Evolutionary conservation across 37 sponge, comb jelly and placozoan species (phyloP).

Genomic region (Aphrocallistes beatrix): DNA sequence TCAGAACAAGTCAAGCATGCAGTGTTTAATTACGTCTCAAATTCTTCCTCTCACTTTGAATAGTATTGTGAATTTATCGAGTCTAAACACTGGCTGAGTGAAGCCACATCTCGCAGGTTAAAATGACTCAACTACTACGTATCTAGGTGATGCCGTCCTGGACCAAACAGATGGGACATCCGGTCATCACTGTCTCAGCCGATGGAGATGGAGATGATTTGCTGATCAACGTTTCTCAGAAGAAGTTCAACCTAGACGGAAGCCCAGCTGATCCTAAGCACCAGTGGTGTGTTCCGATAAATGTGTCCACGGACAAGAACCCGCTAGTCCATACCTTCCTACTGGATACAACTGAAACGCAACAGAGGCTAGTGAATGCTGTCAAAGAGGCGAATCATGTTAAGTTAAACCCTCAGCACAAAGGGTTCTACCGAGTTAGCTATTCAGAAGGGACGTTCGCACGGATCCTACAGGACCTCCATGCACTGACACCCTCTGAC

Average conservation of each 20-base stretch:
- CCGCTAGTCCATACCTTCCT: not conserved
- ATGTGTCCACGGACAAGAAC: not conserved
- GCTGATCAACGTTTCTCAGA: not conserved
- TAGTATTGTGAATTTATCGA: too few species aligned
- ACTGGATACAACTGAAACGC: not conserved
- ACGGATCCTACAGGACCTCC: conserved; percentile 44
- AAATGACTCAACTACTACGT: too few species aligned
- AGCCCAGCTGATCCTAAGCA: not conserved
- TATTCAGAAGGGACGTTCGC: conserved; percentile 62
- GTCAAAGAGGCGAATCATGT: conserved; percentile 14
- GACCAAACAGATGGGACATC: conserved; percentile 91
- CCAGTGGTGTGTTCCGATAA: not conserved
- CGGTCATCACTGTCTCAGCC: conserved; percentile 57
- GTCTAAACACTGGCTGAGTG: too few species aligned
- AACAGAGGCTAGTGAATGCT: not conserved
- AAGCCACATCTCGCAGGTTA: too few species aligned
- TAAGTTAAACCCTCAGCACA: conserved; percentile 45
- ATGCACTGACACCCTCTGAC: conserved; percentile 44
- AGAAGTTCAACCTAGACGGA: not conserved
- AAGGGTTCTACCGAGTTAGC: conserved; percentile 84
- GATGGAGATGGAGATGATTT: conserved; percentile 30
- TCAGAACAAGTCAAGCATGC: too few species aligned
- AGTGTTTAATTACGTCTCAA: too few species aligned
- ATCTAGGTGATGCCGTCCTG: conserved; percentile 81
- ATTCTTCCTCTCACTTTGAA: too few species aligned